Base-by-base conservation (phyloP, 2,888 invertebrate genomes). In the Trichopoda pennipes region DNA sequence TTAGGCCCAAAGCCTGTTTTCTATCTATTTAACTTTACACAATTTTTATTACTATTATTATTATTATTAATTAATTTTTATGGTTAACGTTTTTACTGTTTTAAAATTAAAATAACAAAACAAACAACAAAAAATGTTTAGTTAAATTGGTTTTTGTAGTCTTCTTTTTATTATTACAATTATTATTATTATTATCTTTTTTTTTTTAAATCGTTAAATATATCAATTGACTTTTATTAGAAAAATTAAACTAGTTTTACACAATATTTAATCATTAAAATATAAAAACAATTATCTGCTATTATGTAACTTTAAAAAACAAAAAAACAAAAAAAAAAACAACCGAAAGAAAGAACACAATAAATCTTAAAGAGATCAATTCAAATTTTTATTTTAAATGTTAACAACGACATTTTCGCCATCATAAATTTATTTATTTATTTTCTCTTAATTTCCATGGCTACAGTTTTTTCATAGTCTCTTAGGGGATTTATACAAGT, bases 221-320 rank as follows among this genome's bases (percentile, higher is more conserved):
- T 73, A 73, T 72, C 66, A 72, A 81, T 81, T 77, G 77, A 77
- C 49, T 81, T 78, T 69, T 73, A 68, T 69, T 81, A 81, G 81
- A 23, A 58, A 77, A 77, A 69, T 81, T 81, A 78, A 81, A 63
- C 32, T 77, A 81, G 55, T 72, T 81, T 76, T 58, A 70, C 38
- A 38, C 38, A 73, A 73, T 73, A 79, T 79, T 63, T 73, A 78
- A 58, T 19, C 32, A 49, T 70, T 38, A 60, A 63, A 21, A 56
- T 38, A 75, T 44, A 56, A 42, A 23, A 53, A 69, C 63, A 53
- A 42, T 61, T 61, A 73, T 61, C 38, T 42, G 63, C 44, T 68
- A 68, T 73, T 63, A 68, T 80, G 73, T 79, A 74, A 79, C 68
- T 55, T 12, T 38, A 1, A 38, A 10, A 38, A 38, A 35, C 35